These are phyloP conservation scores for Semotilus atromaculatus DNA, from an alignment of 2,797 vertebrate genomes.

Conservation along the genomic window DNA sequence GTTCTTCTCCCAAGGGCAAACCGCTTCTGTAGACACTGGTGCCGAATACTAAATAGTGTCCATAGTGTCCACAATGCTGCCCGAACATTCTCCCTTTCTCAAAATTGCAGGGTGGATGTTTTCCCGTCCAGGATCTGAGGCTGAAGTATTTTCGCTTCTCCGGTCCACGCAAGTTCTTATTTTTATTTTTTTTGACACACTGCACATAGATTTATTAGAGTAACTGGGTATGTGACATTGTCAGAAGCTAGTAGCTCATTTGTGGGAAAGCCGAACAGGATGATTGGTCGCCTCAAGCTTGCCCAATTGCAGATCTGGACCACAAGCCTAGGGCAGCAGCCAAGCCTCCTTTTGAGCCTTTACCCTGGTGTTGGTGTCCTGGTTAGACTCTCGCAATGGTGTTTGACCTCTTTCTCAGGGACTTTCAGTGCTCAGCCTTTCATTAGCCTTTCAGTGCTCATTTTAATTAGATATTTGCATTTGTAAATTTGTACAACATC, in stretches of 20 bases:
- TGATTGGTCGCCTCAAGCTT: slow-evolving; percentile 16
- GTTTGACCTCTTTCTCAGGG: slow-evolving; percentile 5
- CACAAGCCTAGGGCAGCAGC: slow-evolving; percentile 29
- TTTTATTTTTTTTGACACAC: background rate
- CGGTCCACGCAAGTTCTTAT: background rate
- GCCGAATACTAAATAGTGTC: slow-evolving; percentile 34
- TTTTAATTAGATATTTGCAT: background rate
- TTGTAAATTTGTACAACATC: background rate
- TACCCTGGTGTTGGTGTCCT: slow-evolving; percentile 8
- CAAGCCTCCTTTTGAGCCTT: slow-evolving; percentile 13
- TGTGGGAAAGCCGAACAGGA: slow-evolving; percentile 11
- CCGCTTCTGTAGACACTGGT: slow-evolving; percentile 13
- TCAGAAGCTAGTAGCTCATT: slow-evolving; percentile 19
- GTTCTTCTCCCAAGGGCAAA: background rate
- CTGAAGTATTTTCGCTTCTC: slow-evolving; percentile 40
- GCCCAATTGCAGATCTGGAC: slow-evolving; percentile 27
- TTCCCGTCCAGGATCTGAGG: slow-evolving; percentile 30
- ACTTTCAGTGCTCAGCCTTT: background rate
- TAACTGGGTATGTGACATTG: slow-evolving; percentile 34
- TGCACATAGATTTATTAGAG: slow-evolving; percentile 1
- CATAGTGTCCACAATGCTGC: slow-evolving; percentile 21
- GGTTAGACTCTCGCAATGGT: slow-evolving; percentile 15
- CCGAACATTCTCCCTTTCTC: slow-evolving; percentile 1
- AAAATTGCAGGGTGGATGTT: slow-evolving; percentile 48
- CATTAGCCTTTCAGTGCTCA: background rate